phyloP scores from a whole-genome alignment of 2,113 vertebrate genomes.

The Archocentrus centrarchus region DNA sequence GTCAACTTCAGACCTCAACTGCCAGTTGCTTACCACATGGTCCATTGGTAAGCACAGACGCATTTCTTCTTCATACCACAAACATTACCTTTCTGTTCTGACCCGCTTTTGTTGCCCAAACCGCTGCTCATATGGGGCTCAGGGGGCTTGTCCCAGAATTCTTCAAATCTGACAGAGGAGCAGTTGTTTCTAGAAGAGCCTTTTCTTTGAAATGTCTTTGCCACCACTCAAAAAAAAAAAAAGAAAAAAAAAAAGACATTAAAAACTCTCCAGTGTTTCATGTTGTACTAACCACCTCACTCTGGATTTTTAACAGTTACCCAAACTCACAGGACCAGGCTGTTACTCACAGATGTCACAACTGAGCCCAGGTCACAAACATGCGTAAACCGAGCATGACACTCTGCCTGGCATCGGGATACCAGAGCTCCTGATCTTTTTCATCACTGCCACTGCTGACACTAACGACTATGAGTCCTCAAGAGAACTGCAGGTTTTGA shows the following conservation, averaged over 20 bases:
- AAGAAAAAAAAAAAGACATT: constrained; percentile 10
- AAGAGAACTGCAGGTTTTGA: constrained; percentile 51
- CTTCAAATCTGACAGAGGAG: constrained; percentile 47
- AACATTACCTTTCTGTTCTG: constrained; percentile 44
- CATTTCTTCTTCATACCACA: constrained; percentile 45
- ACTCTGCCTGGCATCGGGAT: constrained; percentile 49
- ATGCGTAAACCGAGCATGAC: constrained; percentile 55
- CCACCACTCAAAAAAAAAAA: constrained; percentile 26
- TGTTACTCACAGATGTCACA: constrained; percentile 67
- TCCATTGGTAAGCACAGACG: constrained; percentile 36
- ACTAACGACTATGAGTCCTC: constrained; percentile 31
- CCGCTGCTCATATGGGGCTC: constrained; percentile 21
- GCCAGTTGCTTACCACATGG: constrained; percentile 53
- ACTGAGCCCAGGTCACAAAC: constrained; percentile 58
- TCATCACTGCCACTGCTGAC: constrained; percentile 60
- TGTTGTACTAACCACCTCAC: constrained; percentile 18
- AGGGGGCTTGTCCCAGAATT: constrained; percentile 54
- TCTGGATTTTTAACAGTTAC: constrained; percentile 31
- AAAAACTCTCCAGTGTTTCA: constrained; percentile 22
- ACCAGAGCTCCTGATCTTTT: constrained; percentile 51
- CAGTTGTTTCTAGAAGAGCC: constrained; percentile 55
- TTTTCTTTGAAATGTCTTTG: constrained; percentile 19
- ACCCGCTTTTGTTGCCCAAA: constrained; percentile 48
- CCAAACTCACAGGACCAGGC: constrained; percentile 25
- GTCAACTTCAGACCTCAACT: constrained; percentile 61